phyloP scores from a whole-genome alignment of 2,797 vertebrate species.

The Sebastes alutus region DNA sequence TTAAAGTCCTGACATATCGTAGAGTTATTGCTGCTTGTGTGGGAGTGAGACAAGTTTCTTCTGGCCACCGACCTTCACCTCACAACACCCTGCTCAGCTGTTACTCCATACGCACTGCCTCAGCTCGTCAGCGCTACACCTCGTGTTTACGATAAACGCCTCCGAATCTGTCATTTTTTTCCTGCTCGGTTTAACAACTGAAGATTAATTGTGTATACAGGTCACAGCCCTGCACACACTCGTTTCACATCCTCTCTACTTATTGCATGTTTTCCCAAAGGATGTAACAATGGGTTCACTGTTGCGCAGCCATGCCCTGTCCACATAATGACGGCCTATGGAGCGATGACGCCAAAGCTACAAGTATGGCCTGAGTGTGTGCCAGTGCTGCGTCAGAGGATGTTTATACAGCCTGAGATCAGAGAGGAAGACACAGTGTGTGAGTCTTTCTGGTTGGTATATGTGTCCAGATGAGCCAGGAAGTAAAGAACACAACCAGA shows the following conservation, averaged over 20 bases:
- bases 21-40: neutral
- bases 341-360: slow-evolving; percentile 27
- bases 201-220: neutral
- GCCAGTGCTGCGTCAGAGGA: slow-evolving; percentile 54
- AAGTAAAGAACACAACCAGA: neutral
- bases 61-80: slow-evolving; percentile 33
- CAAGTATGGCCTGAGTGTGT: slow-evolving; percentile 21
- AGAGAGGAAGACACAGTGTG: slow-evolving; percentile 7
- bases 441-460: slow-evolving; percentile 9
- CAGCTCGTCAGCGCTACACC: slow-evolving; percentile 3
- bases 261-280: neutral
- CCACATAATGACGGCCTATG: slow-evolving; percentile 31
- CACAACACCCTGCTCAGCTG: slow-evolving; percentile 31
- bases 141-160: slow-evolving; percentile 25
- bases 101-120: neutral
- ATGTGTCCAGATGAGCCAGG: neutral
- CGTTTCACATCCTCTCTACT: neutral
- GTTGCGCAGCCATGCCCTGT: neutral
- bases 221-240: neutral
- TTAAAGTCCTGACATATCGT: neutral
- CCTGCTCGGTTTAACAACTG: neutral
- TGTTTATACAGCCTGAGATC: slow-evolving; percentile 52
- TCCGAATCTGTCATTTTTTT: slow-evolving; percentile 9
- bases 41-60: slow-evolving; percentile 23
- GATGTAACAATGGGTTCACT: slow-evolving; percentile 20